Percentiles rank a stretch among this genome's conserved stretches.
Conservation (phyloP, 1,140 invertebrate species). For the Mercenaria mercenaria region DNA sequence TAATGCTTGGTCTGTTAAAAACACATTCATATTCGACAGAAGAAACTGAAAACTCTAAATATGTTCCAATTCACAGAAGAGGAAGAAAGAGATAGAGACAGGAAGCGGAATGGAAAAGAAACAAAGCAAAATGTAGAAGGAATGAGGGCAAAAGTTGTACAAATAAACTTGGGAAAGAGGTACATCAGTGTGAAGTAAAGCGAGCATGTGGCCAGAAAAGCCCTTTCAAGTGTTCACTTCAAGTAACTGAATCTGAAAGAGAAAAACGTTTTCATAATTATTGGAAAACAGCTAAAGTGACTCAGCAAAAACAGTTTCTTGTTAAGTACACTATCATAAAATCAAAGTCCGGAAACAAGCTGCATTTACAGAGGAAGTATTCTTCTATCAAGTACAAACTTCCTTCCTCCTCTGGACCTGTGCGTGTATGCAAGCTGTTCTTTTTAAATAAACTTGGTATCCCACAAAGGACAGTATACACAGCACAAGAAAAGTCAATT, state of each 20-base stretch:
- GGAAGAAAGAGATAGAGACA: not conserved
- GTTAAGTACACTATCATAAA: not conserved
- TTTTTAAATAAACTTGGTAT: not conserved
- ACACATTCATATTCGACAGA: too few species aligned
- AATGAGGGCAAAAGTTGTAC: not conserved
- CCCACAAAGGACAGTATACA: not conserved
- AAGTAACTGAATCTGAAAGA: not conserved
- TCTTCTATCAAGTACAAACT: too few species aligned
- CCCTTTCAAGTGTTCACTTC: not conserved
- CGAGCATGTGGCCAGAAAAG: not conserved
- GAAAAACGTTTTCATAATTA: not conserved
- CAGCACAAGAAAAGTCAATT: not conserved
- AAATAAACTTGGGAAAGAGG: not conserved
- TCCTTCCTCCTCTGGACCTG: too few species aligned
- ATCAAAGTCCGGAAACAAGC: not conserved
- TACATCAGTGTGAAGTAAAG: not conserved
- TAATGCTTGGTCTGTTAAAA: too few species aligned
- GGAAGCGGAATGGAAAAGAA: not conserved
- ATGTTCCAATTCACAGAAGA: too few species aligned
- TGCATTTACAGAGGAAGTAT: too few species aligned
- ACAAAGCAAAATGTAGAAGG: not conserved
- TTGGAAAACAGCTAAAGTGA: not conserved
- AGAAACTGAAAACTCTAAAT: too few species aligned
- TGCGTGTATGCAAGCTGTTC: not conserved
- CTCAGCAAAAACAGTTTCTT: not conserved